Base-by-base conservation (phyloP, 2,797 vertebrate species). In the Oryzias dopingdopingensis region DNA sequence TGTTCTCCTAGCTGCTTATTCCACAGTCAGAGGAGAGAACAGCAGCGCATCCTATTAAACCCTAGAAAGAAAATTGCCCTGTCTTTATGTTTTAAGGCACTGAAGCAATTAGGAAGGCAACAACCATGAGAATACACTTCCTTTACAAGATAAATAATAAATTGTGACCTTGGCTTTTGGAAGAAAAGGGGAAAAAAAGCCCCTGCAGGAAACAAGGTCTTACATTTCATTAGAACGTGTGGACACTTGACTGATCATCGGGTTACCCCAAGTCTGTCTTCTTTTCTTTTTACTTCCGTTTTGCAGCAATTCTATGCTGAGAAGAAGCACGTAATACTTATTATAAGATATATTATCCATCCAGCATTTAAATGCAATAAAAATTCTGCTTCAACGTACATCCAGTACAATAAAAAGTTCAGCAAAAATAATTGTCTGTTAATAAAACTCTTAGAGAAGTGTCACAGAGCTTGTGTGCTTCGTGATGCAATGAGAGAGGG, bases 71-170 rank as follows among this genome's bases (percentile, higher is more conserved):
- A 69, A 79, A 74, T 24, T 42, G 63, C 60, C 57, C 45, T 57
- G 73, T 46, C 48, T 72, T 74, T 56, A 56, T 67, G 61, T 70
- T 82, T 64, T 70, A 63, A 55, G 56, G 54, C 71, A 53, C 42
- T 62, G 70, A 84, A 57, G 76, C 72, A 77, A 76, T 83, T 77
- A 74, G 41, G 23, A 82, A 77, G 70, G 68, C 67, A 71, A 59
- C 71, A 66, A 46, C 63, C 47, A 15, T 79, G 72, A 53, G 49
- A 67, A 60, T 70, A 67, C 49, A 71, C 49, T 72, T 80, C 65
- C 77, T 77, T 84, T 58, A 58, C 42, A 53, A 65, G 67, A 86
- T 83, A 81, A 88, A 90, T 84, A 86, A 86, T 78, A 82, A 62
- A 88, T 74, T 73, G 74, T 75, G 81, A 84, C 83, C 80, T 87